phyloP scores from a whole-genome alignment of 1,140 invertebrate species.

The Steinernema khuongi region DNA sequence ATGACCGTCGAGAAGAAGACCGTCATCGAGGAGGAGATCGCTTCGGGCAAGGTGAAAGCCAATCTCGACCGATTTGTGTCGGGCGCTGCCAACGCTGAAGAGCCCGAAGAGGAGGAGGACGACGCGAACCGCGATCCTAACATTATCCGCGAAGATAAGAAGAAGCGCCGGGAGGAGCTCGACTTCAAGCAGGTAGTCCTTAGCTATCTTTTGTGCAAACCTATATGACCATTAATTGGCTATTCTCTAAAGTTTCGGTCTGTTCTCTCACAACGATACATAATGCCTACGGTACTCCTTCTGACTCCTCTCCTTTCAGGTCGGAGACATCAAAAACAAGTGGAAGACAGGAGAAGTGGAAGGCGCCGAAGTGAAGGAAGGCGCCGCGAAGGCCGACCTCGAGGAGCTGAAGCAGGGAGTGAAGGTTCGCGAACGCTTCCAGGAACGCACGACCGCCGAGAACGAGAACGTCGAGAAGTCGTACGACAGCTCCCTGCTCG shows the following conservation, averaged over 20 bases:
- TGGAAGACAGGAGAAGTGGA: slow-evolving; percentile 58
- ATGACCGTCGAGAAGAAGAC: slow-evolving; percentile 39
- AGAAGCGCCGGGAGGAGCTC: slow-evolving; percentile 33
- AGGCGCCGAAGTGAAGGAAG: slow-evolving; percentile 48
- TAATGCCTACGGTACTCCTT: too few relatives aligned
- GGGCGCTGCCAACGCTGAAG: slow-evolving; percentile 35
- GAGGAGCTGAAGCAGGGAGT: slow-evolving; percentile 50
- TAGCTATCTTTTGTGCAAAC: not conserved
- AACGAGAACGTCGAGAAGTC: slow-evolving; percentile 29
- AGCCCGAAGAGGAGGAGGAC: slow-evolving; percentile 42
- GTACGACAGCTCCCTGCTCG: slow-evolving; percentile 30
- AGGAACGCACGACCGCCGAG: slow-evolving; percentile 29
- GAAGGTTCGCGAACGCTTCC: slow-evolving; percentile 38
- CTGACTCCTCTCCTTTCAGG: slow-evolving; percentile 27
- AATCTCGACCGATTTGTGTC: slow-evolving; percentile 41
- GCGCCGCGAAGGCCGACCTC: slow-evolving; percentile 44
- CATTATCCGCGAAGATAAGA: slow-evolving; percentile 34
- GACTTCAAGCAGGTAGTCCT: slow-evolving; percentile 31
- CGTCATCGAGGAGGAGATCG: slow-evolving; percentile 33
- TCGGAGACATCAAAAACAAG: slow-evolving; percentile 56
- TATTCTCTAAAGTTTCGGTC: not conserved
- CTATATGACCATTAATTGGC: not conserved
- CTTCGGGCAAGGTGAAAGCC: slow-evolving; percentile 42
- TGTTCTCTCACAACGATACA: not conserved
- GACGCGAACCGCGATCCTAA: slow-evolving; percentile 47